Base-by-base conservation (phyloP, 2,888 invertebrate genomes). In the Platycheirus rosarum region DNA sequence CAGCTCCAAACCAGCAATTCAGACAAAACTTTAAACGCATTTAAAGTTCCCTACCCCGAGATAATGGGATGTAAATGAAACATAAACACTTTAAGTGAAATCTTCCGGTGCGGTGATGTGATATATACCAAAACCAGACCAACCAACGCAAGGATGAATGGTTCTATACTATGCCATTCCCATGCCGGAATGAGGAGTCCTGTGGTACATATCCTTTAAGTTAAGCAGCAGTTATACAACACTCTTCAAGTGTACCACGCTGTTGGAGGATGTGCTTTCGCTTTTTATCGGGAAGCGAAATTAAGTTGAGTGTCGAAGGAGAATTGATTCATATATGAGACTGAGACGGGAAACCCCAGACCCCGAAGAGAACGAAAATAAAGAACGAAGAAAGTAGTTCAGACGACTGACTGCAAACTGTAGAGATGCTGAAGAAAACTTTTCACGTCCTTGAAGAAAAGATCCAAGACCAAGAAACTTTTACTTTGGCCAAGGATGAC, bases 41-140 rank as follows among this genome's bases (percentile, higher is more conserved):
- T 82, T 82, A 82, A 82, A 73, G 62, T 82, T 77, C 62, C 23
- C 60, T 55, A 29, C 49, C 46, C 44, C 44, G 49, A 63, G 42
- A 82, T 82, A 82, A 82, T 82, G 77, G 82, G 62, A 77, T 82
- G 82, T 71, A 82, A 82, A 82, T 82, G 77, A 82, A 82, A 82
- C 68, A 82, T 82, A 82, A 82, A 77, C 82, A 77, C 71, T 82
- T 76, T 46, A 76, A 71, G 82, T 73, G 71, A 77, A 82, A 73
- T 73, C 82, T 70, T 76, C 60, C 70, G 46, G 51, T 62, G 51
- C 55, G 71, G 65, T 76, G 76, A 70, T 55, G 71, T 66, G 74
- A 62, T 82, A n/a, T n/a, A n/a, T n/a, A 53, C 66, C 65, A 18
- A 44, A 18, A 60, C 65, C 40, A 49, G 48, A 60, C 60, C 23